Conservation (phyloP, 2,113 vertebrate species). For the Protobothrops flavoviridis region DNA sequence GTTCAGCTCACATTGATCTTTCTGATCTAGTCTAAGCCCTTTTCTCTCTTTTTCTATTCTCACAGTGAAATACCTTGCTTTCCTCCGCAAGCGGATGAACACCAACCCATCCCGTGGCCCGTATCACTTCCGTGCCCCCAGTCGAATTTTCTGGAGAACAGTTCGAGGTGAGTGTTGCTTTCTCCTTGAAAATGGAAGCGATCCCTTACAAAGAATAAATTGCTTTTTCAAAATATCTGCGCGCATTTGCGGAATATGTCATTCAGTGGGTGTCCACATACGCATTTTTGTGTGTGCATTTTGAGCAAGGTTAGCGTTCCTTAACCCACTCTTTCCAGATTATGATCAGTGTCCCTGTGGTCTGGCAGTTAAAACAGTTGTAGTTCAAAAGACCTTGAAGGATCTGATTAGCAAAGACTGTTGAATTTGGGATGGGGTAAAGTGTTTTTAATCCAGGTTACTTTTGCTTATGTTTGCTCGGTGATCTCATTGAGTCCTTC, state of each 20-base stretch:
- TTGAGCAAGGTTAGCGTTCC: not conserved
- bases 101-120: constrained; percentile 91
- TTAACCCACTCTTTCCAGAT: not conserved
- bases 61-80: constrained; percentile 89
- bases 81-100: constrained; percentile 92
- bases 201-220: not conserved
- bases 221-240: not conserved
- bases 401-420: not conserved
- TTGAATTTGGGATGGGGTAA: not conserved
- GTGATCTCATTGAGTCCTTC: not conserved
- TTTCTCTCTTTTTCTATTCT: not conserved
- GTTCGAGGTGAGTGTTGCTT: constrained; percentile 76
- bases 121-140: constrained; percentile 91
- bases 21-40: not conserved
- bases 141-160: constrained; percentile 91
- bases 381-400: not conserved
- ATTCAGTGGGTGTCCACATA: not conserved
- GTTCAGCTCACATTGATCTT: not conserved
- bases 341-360: not conserved
- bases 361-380: not conserved
- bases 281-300: not conserved
- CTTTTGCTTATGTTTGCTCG: not conserved
- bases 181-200: not conserved
- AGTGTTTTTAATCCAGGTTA: not conserved
- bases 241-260: too few relatives aligned